Evolutionary conservation across 2,888 invertebrate species (phyloP), one percentile per base, ranked within the genome.

Genomic region (Stegana nigrithorax): DNA sequence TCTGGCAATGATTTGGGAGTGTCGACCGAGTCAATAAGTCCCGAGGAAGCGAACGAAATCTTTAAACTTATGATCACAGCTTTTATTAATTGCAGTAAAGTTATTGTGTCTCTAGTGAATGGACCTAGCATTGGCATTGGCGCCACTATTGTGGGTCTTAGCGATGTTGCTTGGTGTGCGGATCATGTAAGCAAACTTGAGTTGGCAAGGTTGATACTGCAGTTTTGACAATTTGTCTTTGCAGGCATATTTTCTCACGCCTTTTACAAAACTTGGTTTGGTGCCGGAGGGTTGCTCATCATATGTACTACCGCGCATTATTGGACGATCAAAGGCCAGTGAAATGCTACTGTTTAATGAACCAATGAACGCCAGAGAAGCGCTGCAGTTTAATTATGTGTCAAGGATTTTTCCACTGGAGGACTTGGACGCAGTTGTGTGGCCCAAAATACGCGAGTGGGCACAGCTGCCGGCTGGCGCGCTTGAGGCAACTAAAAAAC

Each of bases 71-170:
- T 93, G 86, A 88, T 96, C 2, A 87, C 89, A 58, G 88, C 93
- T 0, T 91, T 95, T 71, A 94, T 97, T 68, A 90, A 91, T 70
- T 96, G 94, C 83, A 93, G 95, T 0, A 99, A 98, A 86, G 86
- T 96, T 32, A 83, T 98, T 45, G 88, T 98, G 67, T 93, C 92
- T 12, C 87, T 97, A 63, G 91, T 98, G 0, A 97, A 98, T 88
- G 98, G 98, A 1, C 97, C 97, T 44, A 95, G 96, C 12, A 90
- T 98, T 71, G 98, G 98, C 25, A 91, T 98, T 71, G 84, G 84
- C 6, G 67, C 76, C 8, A 98, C 98, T 0, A 91, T 92, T 8
- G 87, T 95, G 57, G 92, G 91, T 0, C 87, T 98, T 1, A 96
- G 92, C 87, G 98, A 98, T 87, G 87, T 94, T 62, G 92, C 96